phyloP scores from a whole-genome alignment of 1,140 invertebrate species.

The Drosophila repletoides region DNA sequence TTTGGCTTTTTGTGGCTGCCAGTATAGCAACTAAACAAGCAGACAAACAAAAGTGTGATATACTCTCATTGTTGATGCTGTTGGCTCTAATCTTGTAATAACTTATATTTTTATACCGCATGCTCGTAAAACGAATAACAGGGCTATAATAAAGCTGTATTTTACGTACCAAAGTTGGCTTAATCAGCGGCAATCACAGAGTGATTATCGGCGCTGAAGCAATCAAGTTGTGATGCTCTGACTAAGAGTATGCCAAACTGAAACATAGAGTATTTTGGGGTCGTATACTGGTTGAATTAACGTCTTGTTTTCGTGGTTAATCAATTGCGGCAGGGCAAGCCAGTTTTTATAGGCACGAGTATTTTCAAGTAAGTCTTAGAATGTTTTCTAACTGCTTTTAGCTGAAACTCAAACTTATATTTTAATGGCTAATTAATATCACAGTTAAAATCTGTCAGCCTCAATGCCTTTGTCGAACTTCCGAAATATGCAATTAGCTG shows the following conservation, averaged over 20 bases:
- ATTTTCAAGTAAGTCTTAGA: neutral
- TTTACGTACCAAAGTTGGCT: too few species aligned
- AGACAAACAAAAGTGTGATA: constrained; percentile 17
- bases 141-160: too few species aligned
- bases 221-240: too few species aligned
- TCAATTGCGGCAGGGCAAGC: constrained; percentile 26
- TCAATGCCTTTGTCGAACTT: constrained; percentile 53
- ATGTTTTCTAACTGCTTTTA: constrained; percentile 8
- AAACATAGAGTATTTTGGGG: neutral
- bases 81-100: too few species aligned
- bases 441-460: constrained; percentile 38
- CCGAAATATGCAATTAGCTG: constrained; percentile 60
- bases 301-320: constrained; percentile 8
- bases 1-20: constrained; percentile 34
- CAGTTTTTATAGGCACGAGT: constrained; percentile 27
- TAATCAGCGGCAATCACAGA: too few species aligned
- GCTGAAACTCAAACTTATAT: neutral
- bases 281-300: neutral
- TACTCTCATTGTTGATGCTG: too few species aligned
- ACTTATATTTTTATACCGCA: too few species aligned
- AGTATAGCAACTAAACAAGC: constrained; percentile 1
- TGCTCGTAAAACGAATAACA: too few species aligned
- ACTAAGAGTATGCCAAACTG: too few species aligned
- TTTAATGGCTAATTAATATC: constrained; percentile 61
- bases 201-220: too few species aligned